Evolutionary conservation across 2,888 invertebrate species (phyloP).

Genomic region (Dynastes tityus): DNA sequence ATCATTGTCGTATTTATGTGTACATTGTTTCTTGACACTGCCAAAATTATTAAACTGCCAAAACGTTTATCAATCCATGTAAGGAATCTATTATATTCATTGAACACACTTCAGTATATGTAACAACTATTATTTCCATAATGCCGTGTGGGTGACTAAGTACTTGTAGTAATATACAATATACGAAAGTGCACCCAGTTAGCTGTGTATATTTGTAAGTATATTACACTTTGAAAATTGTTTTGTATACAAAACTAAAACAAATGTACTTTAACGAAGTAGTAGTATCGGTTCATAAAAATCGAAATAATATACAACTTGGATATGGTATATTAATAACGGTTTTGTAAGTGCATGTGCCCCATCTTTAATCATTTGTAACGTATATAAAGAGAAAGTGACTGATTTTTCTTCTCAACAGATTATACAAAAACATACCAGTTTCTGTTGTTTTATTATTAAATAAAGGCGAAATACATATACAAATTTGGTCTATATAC

Average conservation of each 20-base stretch:
- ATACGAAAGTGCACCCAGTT: constrained; percentile 41
- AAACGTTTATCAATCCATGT: constrained; percentile 45
- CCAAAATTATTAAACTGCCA: constrained; percentile 70
- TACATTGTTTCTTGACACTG: constrained; percentile 63
- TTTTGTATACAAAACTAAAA: constrained; percentile 36
- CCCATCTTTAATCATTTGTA: constrained; percentile 34
- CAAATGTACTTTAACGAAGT: constrained; percentile 20
- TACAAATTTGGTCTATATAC: constrained; percentile 47
- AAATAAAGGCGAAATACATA: constrained; percentile 33
- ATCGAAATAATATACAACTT: constrained; percentile 16
- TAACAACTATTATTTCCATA: constrained; percentile 9
- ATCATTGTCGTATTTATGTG: constrained; percentile 19
- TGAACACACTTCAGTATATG: constrained; percentile 22
- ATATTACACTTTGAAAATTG: constrained; percentile 36
- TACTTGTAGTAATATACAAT: constrained; percentile 27
- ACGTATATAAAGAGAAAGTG: constrained; percentile 22
- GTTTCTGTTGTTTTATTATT: constrained; percentile 37
- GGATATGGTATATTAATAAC: not conserved
- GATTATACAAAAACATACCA: constrained; percentile 27
- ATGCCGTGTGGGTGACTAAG: constrained; percentile 48
- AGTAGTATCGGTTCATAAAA: constrained; percentile 24
- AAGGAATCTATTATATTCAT: constrained; percentile 36
- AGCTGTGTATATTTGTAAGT: constrained; percentile 42
- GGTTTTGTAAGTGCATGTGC: constrained; percentile 22
- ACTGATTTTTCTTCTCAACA: constrained; percentile 37